phyloP scores from a whole-genome alignment of 2,113 vertebrate species.

The Phylloscopus whistleri region DNA sequence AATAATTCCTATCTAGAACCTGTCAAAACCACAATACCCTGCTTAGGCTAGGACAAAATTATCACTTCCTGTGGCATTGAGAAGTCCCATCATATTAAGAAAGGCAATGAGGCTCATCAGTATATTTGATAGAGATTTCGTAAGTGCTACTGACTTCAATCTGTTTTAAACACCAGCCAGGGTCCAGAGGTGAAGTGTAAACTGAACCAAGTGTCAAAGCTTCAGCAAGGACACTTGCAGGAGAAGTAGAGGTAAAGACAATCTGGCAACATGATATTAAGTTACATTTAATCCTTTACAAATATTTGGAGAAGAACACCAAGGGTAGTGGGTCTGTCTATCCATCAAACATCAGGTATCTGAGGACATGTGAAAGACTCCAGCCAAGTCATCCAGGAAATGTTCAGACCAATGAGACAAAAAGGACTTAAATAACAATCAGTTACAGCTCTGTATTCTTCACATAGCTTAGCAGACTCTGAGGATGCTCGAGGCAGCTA shows the following conservation, averaged over 20 bases:
- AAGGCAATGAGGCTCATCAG: not conserved
- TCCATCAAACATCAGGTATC: not conserved
- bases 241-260: not conserved
- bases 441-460: not conserved
- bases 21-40: not conserved
- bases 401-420: not conserved
- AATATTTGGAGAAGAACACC: not conserved
- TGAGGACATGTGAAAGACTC: not conserved
- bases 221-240: not conserved
- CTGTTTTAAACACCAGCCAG: not conserved
- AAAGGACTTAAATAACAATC: not conserved
- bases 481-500: not conserved
- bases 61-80: not conserved
- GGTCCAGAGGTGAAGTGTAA: not conserved
- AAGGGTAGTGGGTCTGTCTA: accelerated
- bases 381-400: not conserved
- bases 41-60: not conserved
- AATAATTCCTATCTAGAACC: not conserved
- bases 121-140: not conserved
- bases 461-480: not conserved
- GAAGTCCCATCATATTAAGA: not conserved
- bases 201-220: not conserved
- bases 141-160: not conserved
- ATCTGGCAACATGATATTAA: not conserved
- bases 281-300: not conserved